Evolutionary conservation across 2,797 vertebrate species (phyloP), one percentile per base, ranked within the genome.

Genomic region (Chiloscyllium punctatum): DNA sequence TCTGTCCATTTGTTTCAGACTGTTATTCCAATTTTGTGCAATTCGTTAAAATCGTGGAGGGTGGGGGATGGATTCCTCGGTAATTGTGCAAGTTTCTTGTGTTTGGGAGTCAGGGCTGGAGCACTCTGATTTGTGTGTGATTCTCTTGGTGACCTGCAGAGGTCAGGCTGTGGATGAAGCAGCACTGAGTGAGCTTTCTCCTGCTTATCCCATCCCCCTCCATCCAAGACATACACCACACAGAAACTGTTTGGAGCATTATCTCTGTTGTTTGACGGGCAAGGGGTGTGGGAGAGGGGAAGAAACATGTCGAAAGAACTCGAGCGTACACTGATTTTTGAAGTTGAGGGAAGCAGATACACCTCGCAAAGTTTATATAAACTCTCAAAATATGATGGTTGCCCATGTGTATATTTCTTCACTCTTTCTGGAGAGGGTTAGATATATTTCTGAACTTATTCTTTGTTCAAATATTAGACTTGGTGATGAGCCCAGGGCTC

Each of bases 141-240:
- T 95, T 95, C 71, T 33, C 71, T 33, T 21, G 42, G 94, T 53
- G 53, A 74, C 94, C 94, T 95, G 94, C 71, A 95, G 94, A 95
- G 94, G 94, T 95, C 94, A 77, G 94, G 16, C 48, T n/a, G 13
- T 95, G 42, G 71, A 53, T 74, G 21, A 77, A 74, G 42, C 42
- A 74, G 42, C 69, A 48, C 42, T 48, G 23, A 48, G n/a, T 48
- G 66, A 94, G 42, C 27, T 1, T 72, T 62, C n/a, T 37, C 8
- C 88, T 6, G 18, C 27, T 57, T 3, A 51, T 94, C 11, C n/a
- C 91, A 23, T 37, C 62, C 48, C n/a, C 62, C 27, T 1, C 62
- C n/a, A 2, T 0, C n/a, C 2, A 4, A 21, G 4, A n/a, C n/a
- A 42, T 27, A 11, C 69, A 53, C 33, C 68, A 72, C 25, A 72